Evolutionary conservation across 2,113 vertebrate genomes (phyloP).

Genomic region (Poeciliopsis retropinna): DNA sequence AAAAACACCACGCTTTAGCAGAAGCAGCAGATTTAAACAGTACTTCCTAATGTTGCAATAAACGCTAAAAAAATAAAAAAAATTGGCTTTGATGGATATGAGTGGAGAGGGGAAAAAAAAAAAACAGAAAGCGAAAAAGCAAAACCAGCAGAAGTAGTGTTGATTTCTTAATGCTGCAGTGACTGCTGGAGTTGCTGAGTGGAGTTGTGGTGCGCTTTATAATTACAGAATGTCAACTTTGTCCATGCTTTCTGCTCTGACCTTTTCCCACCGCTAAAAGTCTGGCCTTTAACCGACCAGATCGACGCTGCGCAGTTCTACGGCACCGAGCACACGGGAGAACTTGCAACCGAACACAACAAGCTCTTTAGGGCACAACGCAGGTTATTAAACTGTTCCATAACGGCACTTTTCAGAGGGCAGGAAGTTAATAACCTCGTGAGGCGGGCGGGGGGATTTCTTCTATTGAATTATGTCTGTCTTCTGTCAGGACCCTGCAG

Average conservation of each 20-base stretch:
- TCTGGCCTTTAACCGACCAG: conserved; percentile 58
- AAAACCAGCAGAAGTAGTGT: not conserved
- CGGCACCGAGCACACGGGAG: conserved; percentile 28
- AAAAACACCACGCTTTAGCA: not conserved
- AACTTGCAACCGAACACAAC: conserved; percentile 20
- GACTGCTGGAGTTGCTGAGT: conserved; percentile 12
- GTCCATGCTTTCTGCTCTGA: conserved; percentile 67
- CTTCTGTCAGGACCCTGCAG: conserved; percentile 14
- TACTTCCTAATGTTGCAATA: not conserved
- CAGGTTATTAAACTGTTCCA: conserved; percentile 46
- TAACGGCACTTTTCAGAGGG: conserved; percentile 26
- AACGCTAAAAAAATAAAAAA: not conserved
- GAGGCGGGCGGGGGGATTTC: not conserved
- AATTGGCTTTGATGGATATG: not conserved
- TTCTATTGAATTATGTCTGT: not conserved
- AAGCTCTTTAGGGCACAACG: conserved; percentile 36
- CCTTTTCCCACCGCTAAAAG: conserved; percentile 65
- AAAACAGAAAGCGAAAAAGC: conserved; percentile 1
- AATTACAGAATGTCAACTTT: conserved; percentile 74
- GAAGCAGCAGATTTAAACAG: not conserved
- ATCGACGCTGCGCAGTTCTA: conserved; percentile 26
- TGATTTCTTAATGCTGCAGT: not conserved
- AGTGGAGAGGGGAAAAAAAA: too few species aligned
- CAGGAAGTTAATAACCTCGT: conserved; percentile 19
- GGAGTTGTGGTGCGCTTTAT: conserved; percentile 30